Conservation (phyloP, 1,140 invertebrate genomes). For the Nilaparvata lugens region DNA sequence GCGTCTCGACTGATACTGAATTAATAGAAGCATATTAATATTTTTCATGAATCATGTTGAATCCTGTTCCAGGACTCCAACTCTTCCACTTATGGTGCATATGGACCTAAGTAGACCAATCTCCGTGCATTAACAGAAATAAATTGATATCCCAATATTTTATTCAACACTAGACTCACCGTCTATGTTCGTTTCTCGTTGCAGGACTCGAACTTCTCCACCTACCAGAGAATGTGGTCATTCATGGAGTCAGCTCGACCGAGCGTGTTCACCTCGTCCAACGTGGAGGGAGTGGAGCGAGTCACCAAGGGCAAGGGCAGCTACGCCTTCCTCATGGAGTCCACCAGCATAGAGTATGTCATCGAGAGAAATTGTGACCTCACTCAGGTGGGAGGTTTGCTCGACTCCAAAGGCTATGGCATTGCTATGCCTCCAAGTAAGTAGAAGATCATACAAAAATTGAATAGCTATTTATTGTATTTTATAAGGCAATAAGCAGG, state of each 20-base stretch:
- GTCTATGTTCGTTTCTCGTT: slow-evolving; percentile 21
- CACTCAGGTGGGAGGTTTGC: slow-evolving; percentile 78
- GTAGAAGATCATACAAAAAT: slow-evolving; percentile 26
- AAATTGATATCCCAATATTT: too few relatives aligned
- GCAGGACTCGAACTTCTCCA: slow-evolving; percentile 87
- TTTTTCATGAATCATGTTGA: too few relatives aligned
- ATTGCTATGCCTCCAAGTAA: slow-evolving; percentile 88
- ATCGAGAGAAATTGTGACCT: slow-evolving; percentile 85
- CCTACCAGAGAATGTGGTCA: slow-evolving; percentile 86
- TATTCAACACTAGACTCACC: too few relatives aligned
- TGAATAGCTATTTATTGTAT: too few relatives aligned
- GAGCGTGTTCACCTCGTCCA: slow-evolving; percentile 74
- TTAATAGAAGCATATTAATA: too few relatives aligned
- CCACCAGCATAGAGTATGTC: slow-evolving; percentile 84
- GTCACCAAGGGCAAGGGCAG: slow-evolving; percentile 75
- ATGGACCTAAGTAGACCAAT: too few relatives aligned
- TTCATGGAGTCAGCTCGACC: slow-evolving; percentile 83
- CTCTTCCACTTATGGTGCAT: too few relatives aligned
- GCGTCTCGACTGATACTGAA: too few relatives aligned
- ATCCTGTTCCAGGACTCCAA: too few relatives aligned
- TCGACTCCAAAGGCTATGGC: slow-evolving; percentile 89
- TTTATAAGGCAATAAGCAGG: too few relatives aligned
- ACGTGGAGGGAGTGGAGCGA: slow-evolving; percentile 75
- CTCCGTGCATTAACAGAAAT: too few relatives aligned
- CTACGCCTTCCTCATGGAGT: slow-evolving; percentile 91